phyloP scores from a whole-genome alignment of 2,113 vertebrate genomes.

The Bubo blakistoni region DNA sequence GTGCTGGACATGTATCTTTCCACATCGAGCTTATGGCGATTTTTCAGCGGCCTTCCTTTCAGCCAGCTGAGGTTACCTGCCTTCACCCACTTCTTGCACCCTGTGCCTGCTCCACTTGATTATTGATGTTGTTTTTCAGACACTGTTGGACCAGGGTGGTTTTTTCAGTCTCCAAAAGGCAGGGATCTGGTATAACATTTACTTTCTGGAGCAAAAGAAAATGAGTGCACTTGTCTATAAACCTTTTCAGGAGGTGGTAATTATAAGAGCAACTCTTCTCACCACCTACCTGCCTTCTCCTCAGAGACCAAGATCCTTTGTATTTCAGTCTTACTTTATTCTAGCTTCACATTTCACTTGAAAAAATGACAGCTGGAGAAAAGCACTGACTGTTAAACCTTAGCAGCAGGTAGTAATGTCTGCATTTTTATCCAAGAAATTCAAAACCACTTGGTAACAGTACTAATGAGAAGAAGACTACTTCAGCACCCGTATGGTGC shows the following conservation, averaged over 20 bases:
- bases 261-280: constrained; percentile 31
- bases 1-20: background rate
- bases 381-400: constrained; percentile 34
- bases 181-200: constrained; percentile 6
- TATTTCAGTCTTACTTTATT: constrained; percentile 37
- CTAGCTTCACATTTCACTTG: constrained; percentile 32
- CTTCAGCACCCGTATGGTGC: background rate
- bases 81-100: background rate
- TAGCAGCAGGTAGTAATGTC: constrained; percentile 43
- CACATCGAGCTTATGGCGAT: background rate
- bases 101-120: background rate
- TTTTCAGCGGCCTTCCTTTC: background rate
- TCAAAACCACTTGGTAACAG: constrained; percentile 1
- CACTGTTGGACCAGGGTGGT: background rate
- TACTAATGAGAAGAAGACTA: background rate
- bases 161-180: background rate
- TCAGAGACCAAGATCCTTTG: constrained; percentile 38
- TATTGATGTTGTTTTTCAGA: background rate
- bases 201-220: constrained; percentile 22
- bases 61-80: background rate
- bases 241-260: constrained; percentile 36
- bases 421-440: constrained; percentile 28
- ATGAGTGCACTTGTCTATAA: background rate
- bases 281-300: constrained; percentile 11
- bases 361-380: constrained; percentile 37